Percentiles rank a stretch among this genome's conserved stretches.
Evolutionary conservation across 2,888 invertebrate genomes (phyloP).

Genomic region (Automeris io): DNA sequence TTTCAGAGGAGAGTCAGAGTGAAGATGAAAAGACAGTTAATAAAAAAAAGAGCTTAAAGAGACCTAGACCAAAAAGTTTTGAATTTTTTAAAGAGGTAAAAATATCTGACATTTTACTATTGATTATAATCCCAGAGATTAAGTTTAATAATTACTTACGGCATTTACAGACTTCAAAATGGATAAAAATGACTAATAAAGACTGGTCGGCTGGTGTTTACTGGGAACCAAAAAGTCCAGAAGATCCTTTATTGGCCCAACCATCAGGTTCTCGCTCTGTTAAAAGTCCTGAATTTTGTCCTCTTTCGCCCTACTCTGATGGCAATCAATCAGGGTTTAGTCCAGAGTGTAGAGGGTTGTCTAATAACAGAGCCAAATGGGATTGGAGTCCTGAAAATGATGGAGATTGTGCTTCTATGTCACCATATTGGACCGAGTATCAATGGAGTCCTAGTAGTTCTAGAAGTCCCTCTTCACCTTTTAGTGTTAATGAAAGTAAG

Average conservation of each 20-base stretch:
- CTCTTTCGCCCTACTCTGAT: conserved; percentile 54
- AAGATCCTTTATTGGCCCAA: conserved; percentile 44
- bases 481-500: conserved; percentile 54
- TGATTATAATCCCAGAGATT: not conserved
- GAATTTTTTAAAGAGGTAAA: conserved; percentile 45
- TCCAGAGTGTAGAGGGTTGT: conserved; percentile 43
- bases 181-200: conserved; percentile 56
- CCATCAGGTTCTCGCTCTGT: conserved; percentile 33
- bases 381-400: conserved; percentile 70
- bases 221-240: conserved; percentile 65
- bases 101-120: not conserved
- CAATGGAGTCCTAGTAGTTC: conserved; percentile 77
- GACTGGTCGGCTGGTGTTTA: conserved; percentile 65
- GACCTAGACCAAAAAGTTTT: conserved; percentile 46
- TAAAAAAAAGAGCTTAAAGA: conserved; percentile 40
- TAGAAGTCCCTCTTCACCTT: conserved; percentile 67
- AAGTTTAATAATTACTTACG: no score
- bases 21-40: conserved; percentile 34
- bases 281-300: conserved; percentile 48
- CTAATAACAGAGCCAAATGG: conserved; percentile 40
- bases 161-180: conserved; percentile 46
- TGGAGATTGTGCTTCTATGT: conserved; percentile 44
- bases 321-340: conserved; percentile 59
- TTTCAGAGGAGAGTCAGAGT: conserved; percentile 52
- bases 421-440: conserved; percentile 57